Conservation (phyloP, 2,113 vertebrate species). For the Aptenodytes patagonicus region DNA sequence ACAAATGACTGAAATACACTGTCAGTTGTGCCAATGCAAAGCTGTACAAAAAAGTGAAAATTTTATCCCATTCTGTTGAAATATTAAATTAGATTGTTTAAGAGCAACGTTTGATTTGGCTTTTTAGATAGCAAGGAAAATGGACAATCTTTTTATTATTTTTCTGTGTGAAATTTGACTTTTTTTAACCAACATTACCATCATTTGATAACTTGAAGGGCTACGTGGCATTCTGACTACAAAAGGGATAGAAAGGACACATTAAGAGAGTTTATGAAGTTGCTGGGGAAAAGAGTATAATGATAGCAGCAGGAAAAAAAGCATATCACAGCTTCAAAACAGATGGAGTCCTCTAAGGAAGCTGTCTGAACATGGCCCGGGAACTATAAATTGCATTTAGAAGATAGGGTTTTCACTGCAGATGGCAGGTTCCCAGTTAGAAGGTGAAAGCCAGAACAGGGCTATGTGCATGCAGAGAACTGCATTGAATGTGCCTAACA, state of each 20-base stretch:
- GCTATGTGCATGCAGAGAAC: background rate
- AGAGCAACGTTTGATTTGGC: background rate
- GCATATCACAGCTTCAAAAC: constrained; percentile 2
- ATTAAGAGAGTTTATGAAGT: background rate
- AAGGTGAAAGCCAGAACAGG: constrained; percentile 26
- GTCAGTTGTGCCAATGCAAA: background rate
- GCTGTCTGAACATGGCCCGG: background rate
- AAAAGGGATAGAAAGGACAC: background rate
- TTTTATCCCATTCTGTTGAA: background rate
- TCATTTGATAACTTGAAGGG: background rate
- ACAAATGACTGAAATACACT: background rate
- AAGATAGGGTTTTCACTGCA: constrained; percentile 19
- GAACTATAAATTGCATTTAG: constrained; percentile 42
- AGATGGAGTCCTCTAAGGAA: constrained; percentile 46
- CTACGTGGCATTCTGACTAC: background rate
- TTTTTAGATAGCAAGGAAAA: background rate
- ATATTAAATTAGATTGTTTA: background rate
- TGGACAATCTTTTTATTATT: background rate
- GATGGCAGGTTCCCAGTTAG: background rate
- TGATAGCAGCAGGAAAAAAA: background rate
- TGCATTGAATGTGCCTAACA: background rate
- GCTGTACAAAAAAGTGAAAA: background rate
- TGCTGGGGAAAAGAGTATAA: background rate
- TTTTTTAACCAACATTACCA: background rate
- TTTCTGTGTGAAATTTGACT: background rate